phyloP scores from a whole-genome alignment of 2,797 vertebrate species.

The Enteromius argenteus region DNA sequence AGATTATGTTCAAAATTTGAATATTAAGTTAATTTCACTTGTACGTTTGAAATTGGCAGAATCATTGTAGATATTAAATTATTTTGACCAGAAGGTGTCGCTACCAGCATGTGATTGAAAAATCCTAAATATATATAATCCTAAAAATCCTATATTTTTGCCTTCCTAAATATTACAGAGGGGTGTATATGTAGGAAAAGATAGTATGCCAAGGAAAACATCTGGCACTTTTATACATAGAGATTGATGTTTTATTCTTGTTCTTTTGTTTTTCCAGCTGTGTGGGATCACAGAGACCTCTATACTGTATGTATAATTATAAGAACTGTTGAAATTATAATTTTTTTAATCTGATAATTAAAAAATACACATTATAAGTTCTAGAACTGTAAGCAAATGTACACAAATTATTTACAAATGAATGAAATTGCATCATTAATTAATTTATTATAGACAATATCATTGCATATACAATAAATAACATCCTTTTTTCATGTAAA shows the following conservation, averaged over 20 bases:
- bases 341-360: not conserved
- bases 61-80: not conserved
- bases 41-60: not conserved
- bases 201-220: not conserved
- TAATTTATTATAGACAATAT: constrained; percentile 1
- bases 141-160: no score
- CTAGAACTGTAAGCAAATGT: not conserved
- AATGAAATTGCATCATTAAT: not conserved
- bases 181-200: not conserved
- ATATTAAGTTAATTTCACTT: not conserved
- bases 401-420: not conserved
- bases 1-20: not conserved
- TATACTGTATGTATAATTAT: not conserved
- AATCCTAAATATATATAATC: no score
- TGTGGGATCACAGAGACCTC: not conserved
- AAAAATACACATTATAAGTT: not conserved
- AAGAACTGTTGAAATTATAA: not conserved
- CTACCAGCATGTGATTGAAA: not conserved
- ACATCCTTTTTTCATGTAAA: not conserved
- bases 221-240: not conserved
- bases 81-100: constrained; percentile 16
- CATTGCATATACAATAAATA: not conserved
- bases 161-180: not conserved
- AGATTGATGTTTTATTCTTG: not conserved
- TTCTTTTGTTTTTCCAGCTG: not conserved